Percentiles rank a stretch among this genome's conserved stretches.
These are phyloP conservation scores for Linnaemya vulpina DNA, from an alignment of 2,888 invertebrate genomes.

Conservation along the genomic window DNA sequence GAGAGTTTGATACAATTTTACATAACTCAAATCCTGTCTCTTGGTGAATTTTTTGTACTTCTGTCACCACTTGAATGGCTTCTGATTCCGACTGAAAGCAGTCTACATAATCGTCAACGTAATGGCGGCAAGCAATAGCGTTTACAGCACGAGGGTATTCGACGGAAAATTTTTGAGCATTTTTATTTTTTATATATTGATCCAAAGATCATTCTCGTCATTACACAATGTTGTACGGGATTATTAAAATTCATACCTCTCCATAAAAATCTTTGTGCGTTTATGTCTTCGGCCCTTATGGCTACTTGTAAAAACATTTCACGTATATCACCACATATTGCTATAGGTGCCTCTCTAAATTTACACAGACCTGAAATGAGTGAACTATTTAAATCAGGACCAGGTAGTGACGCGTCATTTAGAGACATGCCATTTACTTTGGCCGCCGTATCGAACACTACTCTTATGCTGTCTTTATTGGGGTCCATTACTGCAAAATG, in stretches of 20 bases:
- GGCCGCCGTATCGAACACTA: slow-evolving; percentile 46
- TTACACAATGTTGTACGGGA: slow-evolving; percentile 28
- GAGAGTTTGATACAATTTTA: too few species aligned
- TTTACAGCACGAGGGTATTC: slow-evolving; percentile 24
- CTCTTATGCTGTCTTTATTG: slow-evolving; percentile 23
- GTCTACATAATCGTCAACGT: slow-evolving; percentile 54
- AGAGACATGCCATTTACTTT: slow-evolving; percentile 22
- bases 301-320: slow-evolving; percentile 51
- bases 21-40: slow-evolving; percentile 39
- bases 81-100: slow-evolving; percentile 50
- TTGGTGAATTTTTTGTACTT: slow-evolving; percentile 47
- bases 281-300: slow-evolving; percentile 71
- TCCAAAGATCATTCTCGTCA: slow-evolving; percentile 60
- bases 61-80: slow-evolving; percentile 32
- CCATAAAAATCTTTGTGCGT: slow-evolving; percentile 75
- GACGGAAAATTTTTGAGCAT: slow-evolving; percentile 23
- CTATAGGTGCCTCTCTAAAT: slow-evolving; percentile 46
- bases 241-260: neutral
- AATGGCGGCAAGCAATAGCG: slow-evolving; percentile 44
- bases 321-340: slow-evolving; percentile 39
- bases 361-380: slow-evolving; percentile 30
- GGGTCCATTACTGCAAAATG: slow-evolving; percentile 29
- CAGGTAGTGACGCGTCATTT: slow-evolving; percentile 34
- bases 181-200: slow-evolving; percentile 60
- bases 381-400: slow-evolving; percentile 39